phyloP scores from a whole-genome alignment of 2,113 vertebrate genomes.

The Colaptes auratus region DNA sequence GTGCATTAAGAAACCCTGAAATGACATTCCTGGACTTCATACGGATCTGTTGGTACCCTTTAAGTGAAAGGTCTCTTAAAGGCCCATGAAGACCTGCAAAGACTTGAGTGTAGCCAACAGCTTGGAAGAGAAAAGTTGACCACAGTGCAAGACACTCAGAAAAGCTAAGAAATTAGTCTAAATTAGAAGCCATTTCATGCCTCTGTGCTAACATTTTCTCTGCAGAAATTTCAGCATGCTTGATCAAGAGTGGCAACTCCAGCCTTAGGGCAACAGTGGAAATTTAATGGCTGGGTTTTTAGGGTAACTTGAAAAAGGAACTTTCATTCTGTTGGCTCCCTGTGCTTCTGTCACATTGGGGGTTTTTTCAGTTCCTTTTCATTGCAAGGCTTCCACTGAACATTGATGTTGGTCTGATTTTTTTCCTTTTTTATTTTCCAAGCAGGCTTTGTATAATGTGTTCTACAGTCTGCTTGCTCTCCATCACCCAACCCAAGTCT shows the following conservation, averaged over 20 bases:
- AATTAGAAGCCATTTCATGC: background rate
- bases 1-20: background rate
- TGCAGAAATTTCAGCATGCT: background rate
- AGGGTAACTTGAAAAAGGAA: background rate
- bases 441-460: background rate
- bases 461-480: background rate
- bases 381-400: background rate
- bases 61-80: background rate
- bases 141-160: background rate
- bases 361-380: background rate
- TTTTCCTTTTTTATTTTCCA: no score
- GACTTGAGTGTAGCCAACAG: background rate
- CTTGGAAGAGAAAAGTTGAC: background rate
- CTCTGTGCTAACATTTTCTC: background rate
- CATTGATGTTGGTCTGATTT: background rate
- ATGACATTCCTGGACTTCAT: background rate
- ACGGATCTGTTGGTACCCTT: background rate
- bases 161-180: background rate
- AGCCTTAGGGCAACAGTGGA: background rate
- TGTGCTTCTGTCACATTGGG: background rate
- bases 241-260: background rate
- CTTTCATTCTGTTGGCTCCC: background rate
- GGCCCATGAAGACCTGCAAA: background rate
- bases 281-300: background rate
- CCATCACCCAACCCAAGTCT: background rate